Base-by-base conservation (phyloP, 2,888 invertebrate species). In the Sceliomorpha sp. region DNA sequence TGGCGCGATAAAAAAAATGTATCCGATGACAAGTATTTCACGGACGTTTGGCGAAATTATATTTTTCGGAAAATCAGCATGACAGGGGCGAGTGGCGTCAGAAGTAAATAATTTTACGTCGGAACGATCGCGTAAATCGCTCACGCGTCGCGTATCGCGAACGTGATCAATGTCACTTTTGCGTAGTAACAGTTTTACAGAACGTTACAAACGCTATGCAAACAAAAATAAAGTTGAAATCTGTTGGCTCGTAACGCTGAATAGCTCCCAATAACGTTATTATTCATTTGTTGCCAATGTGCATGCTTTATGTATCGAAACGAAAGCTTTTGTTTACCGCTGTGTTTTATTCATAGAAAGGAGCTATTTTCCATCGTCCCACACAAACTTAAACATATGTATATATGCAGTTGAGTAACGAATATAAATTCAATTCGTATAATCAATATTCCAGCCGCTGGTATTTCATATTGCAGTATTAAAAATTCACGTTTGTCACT, bases 201-300 rank as follows among this genome's bases (percentile, higher is more conserved):
- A 26, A 17, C 31, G 45, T 53, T 42, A 24, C 36, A 51, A n/a
- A n/a, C n/a, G n/a, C 59, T 60, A 53, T 55, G 45, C 42, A 10
- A 40, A 67, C 50, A 27, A 60, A 67, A 67, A 55, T 50, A 50
- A 60, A 68, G 42, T 53, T 50, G 26, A 34, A 68, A 60, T 56
- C 53, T 60, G 50, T 56, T 68, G 37, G 50, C 20, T 60, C 24
- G 47, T 26, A 63, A 17, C 7, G 8, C 40, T 40, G 36, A 59
- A 67, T 31, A 40, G 37, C 10, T 42, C 17, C 34, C 59, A 60
- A 58, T 60, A 67, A 58, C 50, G 58, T 58, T 66, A 53, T 53
- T 66, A 66, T 66, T 59, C 59, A 63, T 66, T 66, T 66, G 37
- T 42, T 53, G 67, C 48, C 67, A 60, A 42, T 67, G 42, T 39